Conservation (phyloP, 1,140 invertebrate genomes). For the Atta cephalotes region DNA sequence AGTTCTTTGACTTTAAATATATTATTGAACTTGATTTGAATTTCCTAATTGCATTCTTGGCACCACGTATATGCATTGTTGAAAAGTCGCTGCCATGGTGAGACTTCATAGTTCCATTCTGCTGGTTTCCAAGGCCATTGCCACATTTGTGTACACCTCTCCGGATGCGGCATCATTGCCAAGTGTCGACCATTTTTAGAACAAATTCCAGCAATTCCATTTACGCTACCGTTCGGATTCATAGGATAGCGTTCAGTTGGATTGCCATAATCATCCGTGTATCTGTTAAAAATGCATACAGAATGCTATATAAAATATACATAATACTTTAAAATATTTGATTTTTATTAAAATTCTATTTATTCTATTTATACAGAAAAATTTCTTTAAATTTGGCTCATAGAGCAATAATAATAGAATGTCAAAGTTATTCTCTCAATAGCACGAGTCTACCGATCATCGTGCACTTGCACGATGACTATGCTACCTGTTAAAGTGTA, state of each 20-base stretch:
- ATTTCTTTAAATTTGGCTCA: too few species aligned
- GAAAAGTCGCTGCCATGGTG: constrained; percentile 97
- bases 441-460: too few species aligned
- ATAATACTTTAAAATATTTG: neutral
- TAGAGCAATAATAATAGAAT: too few species aligned
- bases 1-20: neutral
- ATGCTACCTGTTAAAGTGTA: too few species aligned
- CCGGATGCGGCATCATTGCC: constrained; percentile 99
- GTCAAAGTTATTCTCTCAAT: too few species aligned
- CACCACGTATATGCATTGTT: constrained; percentile 96
- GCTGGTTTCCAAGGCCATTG: constrained; percentile 93
- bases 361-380: too few species aligned
- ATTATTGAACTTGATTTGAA: neutral
- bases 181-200: constrained; percentile 96
- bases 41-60: neutral
- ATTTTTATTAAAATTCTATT: neutral
- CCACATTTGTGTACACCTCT: constrained; percentile 94
- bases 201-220: constrained; percentile 95
- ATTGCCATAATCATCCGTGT: constrained; percentile 92
- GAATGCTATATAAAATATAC: neutral
- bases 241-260: constrained; percentile 95
- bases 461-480: too few species aligned
- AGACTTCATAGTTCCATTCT: constrained; percentile 87
- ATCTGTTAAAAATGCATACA: constrained; percentile 84
- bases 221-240: constrained; percentile 96